Percentiles rank a stretch among this genome's conserved stretches.
These are phyloP conservation scores for Bolinopsis microptera DNA, from an alignment of 37 sponge, comb jelly and placozoan species.

Conservation along the genomic window DNA sequence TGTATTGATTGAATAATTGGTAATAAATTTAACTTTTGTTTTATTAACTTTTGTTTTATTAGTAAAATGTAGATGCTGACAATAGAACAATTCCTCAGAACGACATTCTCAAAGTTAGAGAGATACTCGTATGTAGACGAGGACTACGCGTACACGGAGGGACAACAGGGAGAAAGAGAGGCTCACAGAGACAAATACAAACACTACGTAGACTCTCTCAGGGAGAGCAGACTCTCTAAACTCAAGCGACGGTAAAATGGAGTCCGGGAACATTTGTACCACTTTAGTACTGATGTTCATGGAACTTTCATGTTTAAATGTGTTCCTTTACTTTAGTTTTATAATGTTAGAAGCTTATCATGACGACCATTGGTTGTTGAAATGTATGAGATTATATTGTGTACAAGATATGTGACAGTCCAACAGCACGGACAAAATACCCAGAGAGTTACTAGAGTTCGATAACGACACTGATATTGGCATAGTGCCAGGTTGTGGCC, in stretches of 20 bases:
- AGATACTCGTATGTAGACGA: conserved; percentile 82
- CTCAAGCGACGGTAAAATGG: conserved; percentile 70
- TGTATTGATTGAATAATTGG: too few species aligned
- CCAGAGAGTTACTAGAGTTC: conserved; percentile 32
- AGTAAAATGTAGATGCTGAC: too few species aligned
- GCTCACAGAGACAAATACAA: conserved; percentile 68
- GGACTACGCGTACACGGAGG: conserved; percentile 72
- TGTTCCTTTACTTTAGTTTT: not conserved
- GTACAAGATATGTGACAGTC: not conserved
- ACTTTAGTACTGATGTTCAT: not conserved
- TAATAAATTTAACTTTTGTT: too few species aligned
- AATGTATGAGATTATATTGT: too few species aligned
- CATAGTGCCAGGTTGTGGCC: conserved; percentile 72
- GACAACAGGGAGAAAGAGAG: conserved; percentile 43
- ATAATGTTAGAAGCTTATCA: not conserved
- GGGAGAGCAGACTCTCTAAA: conserved; percentile 64
- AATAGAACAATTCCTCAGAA: too few species aligned
- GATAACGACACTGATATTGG: conserved; percentile 70
- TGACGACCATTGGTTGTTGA: too few species aligned
- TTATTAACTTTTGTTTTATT: too few species aligned
- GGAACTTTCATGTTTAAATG: not conserved
- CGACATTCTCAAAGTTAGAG: conserved; percentile 71
- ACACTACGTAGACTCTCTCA: conserved; percentile 67
- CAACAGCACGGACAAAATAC: conserved; percentile 59
- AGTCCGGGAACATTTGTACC: not conserved